These are phyloP conservation scores for Sphaeramia orbicularis DNA, from an alignment of 2,797 vertebrate species.

Conservation along the genomic window DNA sequence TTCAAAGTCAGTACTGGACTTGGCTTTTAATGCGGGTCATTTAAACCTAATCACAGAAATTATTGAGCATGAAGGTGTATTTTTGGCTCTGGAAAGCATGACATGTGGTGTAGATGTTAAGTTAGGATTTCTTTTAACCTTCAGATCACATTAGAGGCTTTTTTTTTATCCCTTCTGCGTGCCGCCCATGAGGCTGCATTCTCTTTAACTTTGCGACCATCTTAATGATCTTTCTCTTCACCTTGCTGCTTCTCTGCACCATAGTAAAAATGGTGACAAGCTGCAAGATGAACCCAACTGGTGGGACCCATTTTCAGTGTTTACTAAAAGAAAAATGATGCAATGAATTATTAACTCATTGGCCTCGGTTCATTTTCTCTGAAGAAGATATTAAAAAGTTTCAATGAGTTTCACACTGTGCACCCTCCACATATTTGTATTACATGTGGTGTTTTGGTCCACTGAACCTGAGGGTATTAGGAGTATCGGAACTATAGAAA, in stretches of 20 bases:
- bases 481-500: no score
- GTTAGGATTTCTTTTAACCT: neutral
- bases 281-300: neutral
- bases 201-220: neutral
- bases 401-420: no score
- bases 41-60: slow-evolving; percentile 11
- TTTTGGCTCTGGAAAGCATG: slow-evolving; percentile 9
- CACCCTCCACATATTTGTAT: no score
- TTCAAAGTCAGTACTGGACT: slow-evolving; percentile 14
- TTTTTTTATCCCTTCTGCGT: neutral
- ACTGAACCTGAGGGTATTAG: no score
- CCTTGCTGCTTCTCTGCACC: neutral
- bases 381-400: no score
- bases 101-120: slow-evolving; percentile 5
- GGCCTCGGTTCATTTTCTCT: no score
- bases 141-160: neutral
- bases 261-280: neutral
- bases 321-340: no score
- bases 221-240: neutral
- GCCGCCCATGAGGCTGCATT: neutral
- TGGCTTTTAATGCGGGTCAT: slow-evolving; percentile 16
- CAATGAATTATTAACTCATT: no score
- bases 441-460: no score
- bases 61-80: slow-evolving; percentile 7
- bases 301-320: no score